Conservation (phyloP, 2,113 vertebrate genomes). For the Indri indri region DNA sequence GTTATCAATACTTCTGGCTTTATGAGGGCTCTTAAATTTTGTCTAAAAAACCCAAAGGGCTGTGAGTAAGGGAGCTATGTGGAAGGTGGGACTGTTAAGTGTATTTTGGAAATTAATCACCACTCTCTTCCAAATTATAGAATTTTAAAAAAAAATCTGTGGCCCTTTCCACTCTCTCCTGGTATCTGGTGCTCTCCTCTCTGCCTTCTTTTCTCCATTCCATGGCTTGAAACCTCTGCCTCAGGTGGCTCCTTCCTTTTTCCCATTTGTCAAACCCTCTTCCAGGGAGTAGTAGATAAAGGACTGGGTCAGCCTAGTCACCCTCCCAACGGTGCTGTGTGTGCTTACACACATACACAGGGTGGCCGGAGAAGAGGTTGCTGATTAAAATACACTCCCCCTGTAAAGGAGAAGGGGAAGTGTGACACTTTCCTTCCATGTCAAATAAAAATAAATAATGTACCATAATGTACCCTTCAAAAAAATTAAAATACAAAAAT, state of each 20-base stretch:
- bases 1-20: constrained; percentile 54
- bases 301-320: not conserved
- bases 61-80: constrained; percentile 68
- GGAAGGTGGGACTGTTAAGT: constrained; percentile 70
- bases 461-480: constrained; percentile 11
- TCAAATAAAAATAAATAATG: constrained; percentile 56
- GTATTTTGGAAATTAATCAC: constrained; percentile 66
- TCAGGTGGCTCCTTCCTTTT: constrained; percentile 1
- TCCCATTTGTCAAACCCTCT: not conserved
- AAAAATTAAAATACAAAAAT: too few species aligned
- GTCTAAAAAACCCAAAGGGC: constrained; percentile 77
- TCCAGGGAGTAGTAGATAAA: not conserved
- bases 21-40: constrained; percentile 64
- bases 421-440: constrained; percentile 47
- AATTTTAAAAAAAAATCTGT: constrained; percentile 68
- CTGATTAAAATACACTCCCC: constrained; percentile 21
- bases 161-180: constrained; percentile 71
- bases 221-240: constrained; percentile 43
- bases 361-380: not conserved
- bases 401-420: constrained; percentile 44
- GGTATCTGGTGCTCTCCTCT: constrained; percentile 71
- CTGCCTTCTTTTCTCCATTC: constrained; percentile 25
- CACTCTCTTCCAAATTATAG: constrained; percentile 72
- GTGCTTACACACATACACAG: not conserved
- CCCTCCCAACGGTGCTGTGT: not conserved